phyloP scores from a whole-genome alignment of 2,113 vertebrate genomes.

The Edolisoma coerulescens region DNA sequence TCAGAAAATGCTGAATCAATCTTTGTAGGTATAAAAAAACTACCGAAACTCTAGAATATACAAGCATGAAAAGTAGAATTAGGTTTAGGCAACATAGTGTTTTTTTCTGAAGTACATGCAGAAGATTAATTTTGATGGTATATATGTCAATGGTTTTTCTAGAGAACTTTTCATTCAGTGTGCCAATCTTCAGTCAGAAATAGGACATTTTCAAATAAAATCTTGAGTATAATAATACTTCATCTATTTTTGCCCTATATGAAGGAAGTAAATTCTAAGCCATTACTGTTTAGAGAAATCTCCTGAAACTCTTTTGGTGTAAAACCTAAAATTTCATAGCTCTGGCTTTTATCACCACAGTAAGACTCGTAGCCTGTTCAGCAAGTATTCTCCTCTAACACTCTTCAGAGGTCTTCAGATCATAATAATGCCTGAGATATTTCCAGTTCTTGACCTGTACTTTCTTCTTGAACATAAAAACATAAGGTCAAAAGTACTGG shows the following conservation, averaged over 20 bases:
- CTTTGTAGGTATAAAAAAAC: background rate
- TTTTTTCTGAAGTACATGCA: background rate
- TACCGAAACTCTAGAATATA: background rate
- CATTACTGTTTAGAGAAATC: background rate
- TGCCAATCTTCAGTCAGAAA: background rate
- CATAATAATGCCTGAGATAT: background rate
- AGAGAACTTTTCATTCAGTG: background rate
- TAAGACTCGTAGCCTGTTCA: background rate
- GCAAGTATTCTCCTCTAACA: background rate
- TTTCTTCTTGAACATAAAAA: background rate
- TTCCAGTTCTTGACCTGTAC: background rate
- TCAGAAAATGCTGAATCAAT: background rate
- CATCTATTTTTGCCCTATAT: background rate
- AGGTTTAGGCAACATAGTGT: background rate
- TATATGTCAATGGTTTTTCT: background rate
- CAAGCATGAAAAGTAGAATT: background rate
- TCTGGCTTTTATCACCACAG: background rate
- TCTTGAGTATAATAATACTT: background rate
- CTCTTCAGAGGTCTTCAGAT: background rate
- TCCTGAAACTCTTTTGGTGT: background rate
- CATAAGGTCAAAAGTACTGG: background rate
- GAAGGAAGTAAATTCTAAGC: background rate
- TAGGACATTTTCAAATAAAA: background rate
- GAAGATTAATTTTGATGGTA: background rate
- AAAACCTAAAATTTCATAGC: background rate